Conservation (phyloP, 2,113 vertebrate genomes). For the Python bivittatus region DNA sequence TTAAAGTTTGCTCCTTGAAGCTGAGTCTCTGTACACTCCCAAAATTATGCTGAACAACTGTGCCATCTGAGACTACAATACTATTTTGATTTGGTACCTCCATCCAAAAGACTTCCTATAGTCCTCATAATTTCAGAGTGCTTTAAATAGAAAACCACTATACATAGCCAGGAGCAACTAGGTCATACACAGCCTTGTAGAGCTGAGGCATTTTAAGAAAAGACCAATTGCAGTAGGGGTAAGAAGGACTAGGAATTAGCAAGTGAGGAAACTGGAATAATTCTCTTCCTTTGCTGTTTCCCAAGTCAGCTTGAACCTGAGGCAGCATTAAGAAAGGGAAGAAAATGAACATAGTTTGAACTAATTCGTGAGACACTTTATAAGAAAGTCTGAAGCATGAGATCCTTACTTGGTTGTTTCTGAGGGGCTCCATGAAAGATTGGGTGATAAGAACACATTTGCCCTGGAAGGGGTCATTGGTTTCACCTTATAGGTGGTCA, state of each 20-base stretch:
- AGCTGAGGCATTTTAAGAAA: neutral
- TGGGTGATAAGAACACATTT: constrained; percentile 78
- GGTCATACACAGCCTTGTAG: neutral
- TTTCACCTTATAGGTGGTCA: constrained; percentile 76
- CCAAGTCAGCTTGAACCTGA: neutral
- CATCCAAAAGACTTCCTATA: neutral
- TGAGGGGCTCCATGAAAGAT: constrained; percentile 68
- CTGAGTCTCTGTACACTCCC: neutral
- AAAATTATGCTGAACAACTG: neutral
- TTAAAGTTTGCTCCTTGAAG: neutral
- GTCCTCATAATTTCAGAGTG: neutral
- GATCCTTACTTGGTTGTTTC: constrained; percentile 64
- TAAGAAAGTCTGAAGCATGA: neutral
- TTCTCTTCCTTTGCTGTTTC: neutral
- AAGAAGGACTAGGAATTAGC: neutral
- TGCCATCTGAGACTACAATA: neutral
- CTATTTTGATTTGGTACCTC: neutral
- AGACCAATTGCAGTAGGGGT: neutral
- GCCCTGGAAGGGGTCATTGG: constrained; percentile 83
- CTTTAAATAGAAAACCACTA: neutral
- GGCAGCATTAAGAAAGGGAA: neutral
- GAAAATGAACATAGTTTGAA: neutral
- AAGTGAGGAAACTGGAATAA: neutral
- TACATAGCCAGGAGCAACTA: neutral
- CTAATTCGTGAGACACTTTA: neutral